These are phyloP conservation scores for Oscheius sp. DNA, from an alignment of 2,888 invertebrate species.

Conservation along the genomic window DNA sequence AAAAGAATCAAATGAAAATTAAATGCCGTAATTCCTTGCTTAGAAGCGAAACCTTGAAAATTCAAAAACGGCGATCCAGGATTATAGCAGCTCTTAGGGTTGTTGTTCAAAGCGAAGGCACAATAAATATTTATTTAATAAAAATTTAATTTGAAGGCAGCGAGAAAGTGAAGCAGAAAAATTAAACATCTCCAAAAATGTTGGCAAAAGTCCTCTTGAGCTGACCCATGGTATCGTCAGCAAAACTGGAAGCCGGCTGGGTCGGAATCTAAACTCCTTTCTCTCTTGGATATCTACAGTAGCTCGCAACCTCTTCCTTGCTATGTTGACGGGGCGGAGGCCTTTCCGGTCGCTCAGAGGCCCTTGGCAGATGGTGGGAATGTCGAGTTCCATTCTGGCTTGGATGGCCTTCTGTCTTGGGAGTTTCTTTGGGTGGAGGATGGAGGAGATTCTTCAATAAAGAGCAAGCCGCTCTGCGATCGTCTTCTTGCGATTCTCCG, in stretches of 20 bases:
- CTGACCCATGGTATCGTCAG: constrained; percentile 62
- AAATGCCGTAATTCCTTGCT: too few relatives aligned
- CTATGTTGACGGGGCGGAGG: not conserved
- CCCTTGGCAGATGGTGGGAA: constrained; percentile 19
- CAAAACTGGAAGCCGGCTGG: constrained; percentile 34
- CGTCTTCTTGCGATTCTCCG: constrained; percentile 58
- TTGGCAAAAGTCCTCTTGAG: constrained; percentile 58
- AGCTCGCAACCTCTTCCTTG: not conserved
- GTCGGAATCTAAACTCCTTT: not conserved
- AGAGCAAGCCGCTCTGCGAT: constrained; percentile 41
- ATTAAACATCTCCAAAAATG: constrained; percentile 50
- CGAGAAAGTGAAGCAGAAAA: not conserved
- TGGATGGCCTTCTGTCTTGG: not conserved
- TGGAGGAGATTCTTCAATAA: constrained; percentile 34
- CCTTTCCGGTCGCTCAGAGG: constrained; percentile 5
- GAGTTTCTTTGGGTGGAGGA: not conserved
- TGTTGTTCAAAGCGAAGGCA: too few relatives aligned
- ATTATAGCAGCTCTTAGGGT: too few relatives aligned
- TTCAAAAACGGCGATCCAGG: too few relatives aligned
- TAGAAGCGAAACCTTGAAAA: too few relatives aligned
- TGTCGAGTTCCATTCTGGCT: constrained; percentile 8
- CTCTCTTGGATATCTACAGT: not conserved
- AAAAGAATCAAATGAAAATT: too few relatives aligned
- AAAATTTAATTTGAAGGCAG: too few relatives aligned
- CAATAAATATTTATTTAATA: too few relatives aligned